Percentiles rank a stretch among this genome's conserved stretches.
These are phyloP conservation scores for Troglohyphantes excavatus DNA, from an alignment of 2,888 invertebrate species.

Conservation along the genomic window DNA sequence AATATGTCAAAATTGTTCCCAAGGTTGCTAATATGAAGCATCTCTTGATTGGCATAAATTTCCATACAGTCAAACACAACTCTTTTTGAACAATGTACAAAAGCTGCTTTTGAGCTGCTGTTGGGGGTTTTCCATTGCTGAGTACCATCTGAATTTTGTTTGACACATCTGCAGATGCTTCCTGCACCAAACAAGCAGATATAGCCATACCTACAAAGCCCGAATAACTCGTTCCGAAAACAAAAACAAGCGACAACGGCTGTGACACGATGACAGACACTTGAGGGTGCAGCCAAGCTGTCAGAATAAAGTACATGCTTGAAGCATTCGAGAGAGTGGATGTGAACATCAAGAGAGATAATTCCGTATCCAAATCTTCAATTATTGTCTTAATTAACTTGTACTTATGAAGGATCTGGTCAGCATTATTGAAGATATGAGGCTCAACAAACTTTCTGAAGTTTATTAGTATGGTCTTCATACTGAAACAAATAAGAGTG, in stretches of 20 bases:
- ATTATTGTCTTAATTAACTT: neutral
- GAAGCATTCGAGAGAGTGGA: constrained; percentile 2
- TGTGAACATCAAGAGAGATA: constrained; percentile 12
- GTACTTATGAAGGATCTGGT: neutral
- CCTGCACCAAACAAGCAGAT: neutral
- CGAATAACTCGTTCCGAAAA: neutral
- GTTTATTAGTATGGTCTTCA: neutral
- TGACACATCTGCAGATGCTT: neutral
- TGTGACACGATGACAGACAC: neutral
- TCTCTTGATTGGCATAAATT: constrained; percentile 29
- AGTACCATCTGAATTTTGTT: neutral
- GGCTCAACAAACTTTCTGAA: neutral
- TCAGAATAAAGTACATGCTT: neutral
- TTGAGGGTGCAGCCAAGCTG: neutral
- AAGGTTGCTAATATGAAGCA: constrained; percentile 12
- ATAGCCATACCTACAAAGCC: neutral
- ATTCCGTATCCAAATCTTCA: neutral
- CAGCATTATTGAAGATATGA: neutral
- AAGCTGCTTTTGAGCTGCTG: neutral
- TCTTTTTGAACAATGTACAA: neutral
- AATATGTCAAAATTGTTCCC: constrained; percentile 36
- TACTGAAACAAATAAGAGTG: neutral
- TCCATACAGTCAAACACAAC: constrained; percentile 18
- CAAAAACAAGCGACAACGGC: neutral
- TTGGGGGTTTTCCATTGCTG: neutral